Evolutionary conservation across 2,888 invertebrate genomes (phyloP).

Genomic region (Megamerina dolium): DNA sequence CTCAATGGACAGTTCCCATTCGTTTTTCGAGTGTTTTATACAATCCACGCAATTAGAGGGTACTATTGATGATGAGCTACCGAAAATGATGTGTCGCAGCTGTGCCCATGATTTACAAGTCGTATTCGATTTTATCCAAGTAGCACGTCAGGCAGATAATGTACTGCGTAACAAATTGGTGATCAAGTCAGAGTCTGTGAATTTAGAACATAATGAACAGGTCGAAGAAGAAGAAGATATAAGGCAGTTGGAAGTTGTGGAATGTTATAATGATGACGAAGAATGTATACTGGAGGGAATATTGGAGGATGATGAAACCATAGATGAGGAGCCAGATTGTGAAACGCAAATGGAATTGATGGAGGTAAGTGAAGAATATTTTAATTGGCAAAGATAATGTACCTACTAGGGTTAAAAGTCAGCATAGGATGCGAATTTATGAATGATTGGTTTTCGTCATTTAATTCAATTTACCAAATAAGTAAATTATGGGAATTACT

Average conservation of each 20-base stretch:
- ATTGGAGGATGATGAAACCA: slow-evolving; percentile 3
- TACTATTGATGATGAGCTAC: slow-evolving; percentile 15
- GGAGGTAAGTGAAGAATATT: background rate
- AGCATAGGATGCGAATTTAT: no score
- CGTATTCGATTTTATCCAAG: slow-evolving; percentile 14
- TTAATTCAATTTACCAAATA: no score
- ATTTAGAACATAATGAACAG: background rate
- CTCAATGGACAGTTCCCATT: slow-evolving; percentile 7
- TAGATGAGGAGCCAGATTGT: background rate
- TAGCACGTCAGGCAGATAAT: slow-evolving; percentile 14
- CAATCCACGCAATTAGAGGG: slow-evolving; percentile 22
- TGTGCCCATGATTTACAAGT: slow-evolving; percentile 15
- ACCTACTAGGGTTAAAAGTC: no score
- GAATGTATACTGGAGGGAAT: slow-evolving; percentile 7
- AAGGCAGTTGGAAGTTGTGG: background rate
- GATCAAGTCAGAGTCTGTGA: background rate
- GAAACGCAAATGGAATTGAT: slow-evolving; percentile 1
- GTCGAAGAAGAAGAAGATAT: background rate
- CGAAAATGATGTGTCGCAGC: slow-evolving; percentile 12
- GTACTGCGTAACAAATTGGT: slow-evolving; percentile 9
- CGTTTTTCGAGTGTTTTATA: slow-evolving; percentile 21
- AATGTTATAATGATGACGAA: background rate
- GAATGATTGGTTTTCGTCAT: no score
- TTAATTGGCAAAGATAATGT: no score
- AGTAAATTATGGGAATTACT: no score